A percentile compares a stretch with the other conserved stretches of the same genome.
These are phyloP conservation scores for Pyralis farinalis DNA, from an alignment of 2,888 invertebrate genomes.

Conservation along the genomic window DNA sequence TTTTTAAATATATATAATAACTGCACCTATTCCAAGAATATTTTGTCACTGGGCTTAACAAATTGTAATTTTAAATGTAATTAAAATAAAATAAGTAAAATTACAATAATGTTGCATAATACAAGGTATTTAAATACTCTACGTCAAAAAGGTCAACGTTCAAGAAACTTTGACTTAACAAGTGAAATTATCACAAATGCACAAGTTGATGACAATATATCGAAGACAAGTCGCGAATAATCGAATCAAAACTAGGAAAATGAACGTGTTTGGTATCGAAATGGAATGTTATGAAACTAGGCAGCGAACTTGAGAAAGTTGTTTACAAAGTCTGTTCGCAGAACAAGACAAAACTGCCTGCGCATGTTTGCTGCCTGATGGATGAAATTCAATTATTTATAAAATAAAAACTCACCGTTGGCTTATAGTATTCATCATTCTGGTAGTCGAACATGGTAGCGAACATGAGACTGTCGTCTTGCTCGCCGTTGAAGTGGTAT, in stretches of 20 bases:
- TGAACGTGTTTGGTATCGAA: background rate
- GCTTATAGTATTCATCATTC: slow-evolving; percentile 67
- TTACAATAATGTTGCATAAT: no score
- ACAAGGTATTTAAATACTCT: no score
- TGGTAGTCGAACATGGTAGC: slow-evolving; percentile 79
- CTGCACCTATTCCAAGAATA: no score
- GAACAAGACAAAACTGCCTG: slow-evolving; percentile 12
- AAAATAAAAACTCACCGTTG: slow-evolving; percentile 53
- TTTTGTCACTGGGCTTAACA: no score
- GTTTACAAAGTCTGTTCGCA: slow-evolving; percentile 42
- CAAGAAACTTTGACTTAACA: no score
- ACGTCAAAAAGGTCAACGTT: no score
- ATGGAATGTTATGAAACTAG: slow-evolving; percentile 23
- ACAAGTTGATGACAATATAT: background rate
- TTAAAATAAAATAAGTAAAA: no score
- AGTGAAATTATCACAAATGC: no score
- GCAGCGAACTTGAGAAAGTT: slow-evolving; percentile 44
- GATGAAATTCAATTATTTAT: slow-evolving; percentile 1
- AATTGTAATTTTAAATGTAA: no score
- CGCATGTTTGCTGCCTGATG: slow-evolving; percentile 28
- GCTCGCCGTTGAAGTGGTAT: slow-evolving; percentile 71
- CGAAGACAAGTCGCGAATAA: background rate
- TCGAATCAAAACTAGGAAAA: slow-evolving; percentile 2
- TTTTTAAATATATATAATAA: no score
- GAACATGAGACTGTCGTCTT: slow-evolving; percentile 79